Percentiles rank a stretch among this genome's conserved stretches.
phyloP scores from a whole-genome alignment of 2,113 vertebrate species.

The Heloderma charlesbogerti region DNA sequence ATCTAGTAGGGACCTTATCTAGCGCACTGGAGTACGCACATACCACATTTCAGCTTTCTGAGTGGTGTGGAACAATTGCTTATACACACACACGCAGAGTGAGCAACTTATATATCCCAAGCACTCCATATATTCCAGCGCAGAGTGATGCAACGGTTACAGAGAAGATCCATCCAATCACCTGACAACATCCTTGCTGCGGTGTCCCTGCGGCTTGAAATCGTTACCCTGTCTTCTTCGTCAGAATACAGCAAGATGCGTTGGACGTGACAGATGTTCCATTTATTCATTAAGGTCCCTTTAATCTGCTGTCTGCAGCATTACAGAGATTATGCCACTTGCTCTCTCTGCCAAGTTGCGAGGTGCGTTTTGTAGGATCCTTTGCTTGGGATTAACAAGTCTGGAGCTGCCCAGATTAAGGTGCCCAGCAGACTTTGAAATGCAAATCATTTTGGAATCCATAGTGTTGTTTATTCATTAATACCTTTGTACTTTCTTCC shows the following conservation, averaged over 20 bases:
- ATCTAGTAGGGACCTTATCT: too few relatives aligned
- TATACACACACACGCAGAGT: not conserved
- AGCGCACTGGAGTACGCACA: not conserved
- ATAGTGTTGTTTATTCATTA: not conserved
- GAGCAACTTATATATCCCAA: not conserved
- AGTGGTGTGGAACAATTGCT: not conserved
- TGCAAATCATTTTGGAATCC: not conserved
- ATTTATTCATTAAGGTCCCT: not conserved
- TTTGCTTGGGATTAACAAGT: not conserved
- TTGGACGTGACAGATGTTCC: not conserved
- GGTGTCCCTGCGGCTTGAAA: not conserved
- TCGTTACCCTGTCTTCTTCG: not conserved
- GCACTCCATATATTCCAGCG: not conserved
- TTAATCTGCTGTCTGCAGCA: conserved; percentile 11
- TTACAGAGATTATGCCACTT: not conserved
- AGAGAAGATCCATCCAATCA: too few relatives aligned
- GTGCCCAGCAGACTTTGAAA: not conserved
- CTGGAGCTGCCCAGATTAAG: not conserved
- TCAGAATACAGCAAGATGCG: not conserved
- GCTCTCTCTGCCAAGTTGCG: not conserved
- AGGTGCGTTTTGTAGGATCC: not conserved
- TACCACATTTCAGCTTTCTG: not conserved
- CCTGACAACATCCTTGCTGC: not conserved
- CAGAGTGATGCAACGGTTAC: not conserved
- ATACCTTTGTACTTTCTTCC: too few relatives aligned